phyloP scores from a whole-genome alignment of 2,797 vertebrate genomes.

The Anguilla anguilla region DNA sequence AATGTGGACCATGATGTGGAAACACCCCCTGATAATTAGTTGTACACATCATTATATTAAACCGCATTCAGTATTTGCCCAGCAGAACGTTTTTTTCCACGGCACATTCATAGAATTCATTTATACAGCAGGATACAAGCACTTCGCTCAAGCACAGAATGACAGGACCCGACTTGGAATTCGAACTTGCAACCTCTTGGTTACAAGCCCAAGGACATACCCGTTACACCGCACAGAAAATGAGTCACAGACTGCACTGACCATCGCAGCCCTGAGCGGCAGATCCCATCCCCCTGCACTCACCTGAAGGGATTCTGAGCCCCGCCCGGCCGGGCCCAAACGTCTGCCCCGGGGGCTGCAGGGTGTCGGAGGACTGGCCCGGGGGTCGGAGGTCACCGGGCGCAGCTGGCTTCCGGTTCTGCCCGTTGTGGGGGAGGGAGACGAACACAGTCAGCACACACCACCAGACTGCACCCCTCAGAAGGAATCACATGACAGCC shows the following conservation, averaged over 20 bases:
- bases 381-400: constrained; percentile 62
- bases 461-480: no score
- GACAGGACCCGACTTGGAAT: background rate
- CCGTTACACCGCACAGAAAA: background rate
- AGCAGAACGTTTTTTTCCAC: background rate
- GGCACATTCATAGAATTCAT: background rate
- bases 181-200: background rate
- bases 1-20: background rate
- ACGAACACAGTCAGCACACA: background rate
- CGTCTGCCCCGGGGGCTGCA: constrained; percentile 64
- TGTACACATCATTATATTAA: background rate
- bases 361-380: constrained; percentile 62
- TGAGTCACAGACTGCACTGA: no score
- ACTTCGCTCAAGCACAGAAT: no score
- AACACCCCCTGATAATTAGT: background rate
- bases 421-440: constrained; percentile 14
- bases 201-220: background rate
- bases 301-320: constrained; percentile 57
- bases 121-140: background rate
- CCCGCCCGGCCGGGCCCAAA: constrained; percentile 32
- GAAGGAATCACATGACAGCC: background rate
- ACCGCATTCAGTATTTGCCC: background rate
- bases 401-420: constrained; percentile 62
- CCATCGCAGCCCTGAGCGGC: background rate
- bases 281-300: constrained; percentile 35